Percentiles rank a stretch among this genome's conserved stretches.
Evolutionary conservation across 23 tunicate species (phyloP).

Genomic region (Diplosoma virens): DNA sequence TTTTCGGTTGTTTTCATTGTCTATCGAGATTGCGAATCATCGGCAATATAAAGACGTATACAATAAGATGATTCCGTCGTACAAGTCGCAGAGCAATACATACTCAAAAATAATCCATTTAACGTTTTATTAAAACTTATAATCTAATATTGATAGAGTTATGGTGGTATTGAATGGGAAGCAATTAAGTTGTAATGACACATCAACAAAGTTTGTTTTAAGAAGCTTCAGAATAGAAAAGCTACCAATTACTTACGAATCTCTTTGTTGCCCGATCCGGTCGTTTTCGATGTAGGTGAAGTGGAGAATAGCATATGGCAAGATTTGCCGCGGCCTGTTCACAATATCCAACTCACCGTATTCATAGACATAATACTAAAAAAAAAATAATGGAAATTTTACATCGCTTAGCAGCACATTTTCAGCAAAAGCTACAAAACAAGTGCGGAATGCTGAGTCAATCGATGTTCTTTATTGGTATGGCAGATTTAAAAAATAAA

Average conservation of each 20-base stretch:
- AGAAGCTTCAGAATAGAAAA: background rate
- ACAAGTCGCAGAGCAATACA: too few relatives aligned
- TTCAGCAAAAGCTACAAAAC: background rate
- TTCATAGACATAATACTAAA: slow-evolving; percentile 81
- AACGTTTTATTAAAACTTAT: too few relatives aligned
- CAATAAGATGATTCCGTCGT: too few relatives aligned
- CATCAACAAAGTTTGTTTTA: background rate
- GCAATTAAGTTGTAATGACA: too few relatives aligned
- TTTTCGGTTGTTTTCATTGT: too few relatives aligned
- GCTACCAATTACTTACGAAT: slow-evolving; percentile 34
- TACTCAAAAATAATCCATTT: too few relatives aligned
- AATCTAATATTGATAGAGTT: too few relatives aligned
- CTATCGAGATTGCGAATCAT: too few relatives aligned
- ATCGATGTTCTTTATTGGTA: too few relatives aligned
- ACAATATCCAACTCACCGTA: slow-evolving; percentile 82
- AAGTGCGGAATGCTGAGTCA: background rate
- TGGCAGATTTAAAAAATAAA: too few relatives aligned
- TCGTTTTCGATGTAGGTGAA: slow-evolving; percentile 30
- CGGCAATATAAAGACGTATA: too few relatives aligned
- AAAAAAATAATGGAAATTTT: background rate
- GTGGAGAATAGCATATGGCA: slow-evolving; percentile 73
- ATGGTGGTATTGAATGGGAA: too few relatives aligned
- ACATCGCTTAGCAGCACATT: background rate
- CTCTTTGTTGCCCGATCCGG: slow-evolving; percentile 36
- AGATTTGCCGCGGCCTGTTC: slow-evolving; percentile 62